Percentiles rank a stretch among this genome's conserved stretches.
Conservation (phyloP, 2,113 vertebrate genomes). For the Siniperca chuatsi region DNA sequence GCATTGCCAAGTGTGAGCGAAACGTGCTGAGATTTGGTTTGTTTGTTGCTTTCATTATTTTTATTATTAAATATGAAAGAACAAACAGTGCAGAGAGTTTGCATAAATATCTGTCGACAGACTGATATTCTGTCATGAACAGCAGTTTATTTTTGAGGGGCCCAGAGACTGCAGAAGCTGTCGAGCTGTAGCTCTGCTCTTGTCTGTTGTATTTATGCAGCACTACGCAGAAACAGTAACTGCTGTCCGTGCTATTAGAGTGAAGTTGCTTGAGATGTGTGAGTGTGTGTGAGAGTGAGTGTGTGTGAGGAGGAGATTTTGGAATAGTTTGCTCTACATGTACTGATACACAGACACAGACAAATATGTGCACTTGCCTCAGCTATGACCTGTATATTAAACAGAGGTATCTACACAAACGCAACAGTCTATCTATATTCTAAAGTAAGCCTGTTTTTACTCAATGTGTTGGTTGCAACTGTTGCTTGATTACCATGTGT, state of each 20-base stretch:
- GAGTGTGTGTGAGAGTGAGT: conserved; percentile 1
- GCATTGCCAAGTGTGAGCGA: neutral
- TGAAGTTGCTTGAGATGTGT: conserved; percentile 19
- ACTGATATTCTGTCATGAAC: conserved; percentile 25
- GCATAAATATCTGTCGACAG: conserved; percentile 13
- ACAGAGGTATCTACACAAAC: neutral
- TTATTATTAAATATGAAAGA: conserved; percentile 27
- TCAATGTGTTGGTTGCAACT: neutral
- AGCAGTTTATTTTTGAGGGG: conserved; percentile 18
- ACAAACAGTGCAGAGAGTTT: conserved; percentile 5
- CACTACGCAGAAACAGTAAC: conserved; percentile 21
- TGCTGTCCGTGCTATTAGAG: neutral
- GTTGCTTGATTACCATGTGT: neutral
- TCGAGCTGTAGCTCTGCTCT: conserved; percentile 18
- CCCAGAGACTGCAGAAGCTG: neutral
- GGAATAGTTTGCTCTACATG: neutral
- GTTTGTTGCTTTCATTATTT: conserved; percentile 12
- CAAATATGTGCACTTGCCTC: neutral
- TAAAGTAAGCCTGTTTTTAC: neutral
- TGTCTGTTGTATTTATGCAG: conserved; percentile 27
- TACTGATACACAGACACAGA: neutral
- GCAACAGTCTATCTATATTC: neutral
- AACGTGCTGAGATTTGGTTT: conserved; percentile 12
- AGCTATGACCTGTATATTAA: neutral
- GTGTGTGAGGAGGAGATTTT: neutral